These are phyloP conservation scores for Psophia crepitans DNA, from an alignment of 2,113 vertebrate genomes.

Conservation along the genomic window DNA sequence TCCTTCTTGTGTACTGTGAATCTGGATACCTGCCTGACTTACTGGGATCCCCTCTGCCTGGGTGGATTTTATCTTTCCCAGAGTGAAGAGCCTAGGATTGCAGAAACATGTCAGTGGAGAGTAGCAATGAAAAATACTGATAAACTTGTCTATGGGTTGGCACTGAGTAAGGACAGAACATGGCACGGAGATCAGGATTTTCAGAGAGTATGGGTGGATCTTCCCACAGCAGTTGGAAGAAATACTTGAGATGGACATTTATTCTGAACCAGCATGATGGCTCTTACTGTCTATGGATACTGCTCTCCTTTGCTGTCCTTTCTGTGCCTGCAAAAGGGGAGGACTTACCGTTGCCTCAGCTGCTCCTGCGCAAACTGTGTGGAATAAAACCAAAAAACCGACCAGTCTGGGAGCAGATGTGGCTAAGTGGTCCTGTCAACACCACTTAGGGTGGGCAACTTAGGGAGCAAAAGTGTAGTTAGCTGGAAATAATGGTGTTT, in stretches of 20 bases:
- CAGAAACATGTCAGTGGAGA: background rate
- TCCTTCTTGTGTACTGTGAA: background rate
- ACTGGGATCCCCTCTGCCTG: background rate
- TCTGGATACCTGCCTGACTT: background rate
- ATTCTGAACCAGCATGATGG: background rate
- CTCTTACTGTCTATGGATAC: background rate
- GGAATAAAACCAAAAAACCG: background rate
- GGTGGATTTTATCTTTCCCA: background rate
- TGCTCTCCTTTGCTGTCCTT: background rate
- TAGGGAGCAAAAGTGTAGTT: too few relatives aligned
- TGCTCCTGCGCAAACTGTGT: accelerated
- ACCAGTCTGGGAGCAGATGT: background rate
- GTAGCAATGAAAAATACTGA: background rate
- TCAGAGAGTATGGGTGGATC: background rate
- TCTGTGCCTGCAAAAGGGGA: accelerated
- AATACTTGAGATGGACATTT: background rate
- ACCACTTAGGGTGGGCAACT: too few relatives aligned
- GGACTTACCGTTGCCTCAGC: background rate
- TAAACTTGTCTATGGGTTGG: background rate
- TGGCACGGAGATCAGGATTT: accelerated
- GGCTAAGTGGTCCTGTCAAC: background rate
- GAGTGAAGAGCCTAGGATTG: background rate
- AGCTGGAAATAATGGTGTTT: background rate
- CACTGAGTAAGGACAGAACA: background rate
- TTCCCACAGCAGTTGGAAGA: background rate